These are phyloP conservation scores for Autographa gamma DNA, from an alignment of 2,888 invertebrate genomes.

Conservation along the genomic window DNA sequence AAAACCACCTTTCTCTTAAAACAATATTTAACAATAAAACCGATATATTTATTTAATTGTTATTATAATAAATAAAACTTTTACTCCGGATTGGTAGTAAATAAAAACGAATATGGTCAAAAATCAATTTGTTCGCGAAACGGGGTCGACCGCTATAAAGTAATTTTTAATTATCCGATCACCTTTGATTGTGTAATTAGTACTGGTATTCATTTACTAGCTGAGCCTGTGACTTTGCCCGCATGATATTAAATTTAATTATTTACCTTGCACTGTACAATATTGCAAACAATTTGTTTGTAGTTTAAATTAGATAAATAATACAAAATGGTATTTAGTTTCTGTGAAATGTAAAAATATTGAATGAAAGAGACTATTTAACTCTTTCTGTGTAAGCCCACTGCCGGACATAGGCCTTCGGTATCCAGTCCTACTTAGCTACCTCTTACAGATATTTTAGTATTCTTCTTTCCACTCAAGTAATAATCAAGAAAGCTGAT, in stretches of 20 bases:
- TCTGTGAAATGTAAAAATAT: too few relatives aligned
- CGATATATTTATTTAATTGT: neutral
- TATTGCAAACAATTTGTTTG: too few relatives aligned
- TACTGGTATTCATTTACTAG: neutral
- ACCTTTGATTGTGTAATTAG: conserved; percentile 31
- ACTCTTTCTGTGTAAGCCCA: too few relatives aligned
- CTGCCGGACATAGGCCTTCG: too few relatives aligned
- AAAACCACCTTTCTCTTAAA: neutral
- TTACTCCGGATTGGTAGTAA: conserved; percentile 28
- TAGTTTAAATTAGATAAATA: too few relatives aligned
- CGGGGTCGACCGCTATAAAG: conserved; percentile 31
- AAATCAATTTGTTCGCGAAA: conserved; percentile 38
- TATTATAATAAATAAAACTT: conserved; percentile 25
- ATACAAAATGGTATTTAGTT: too few relatives aligned
- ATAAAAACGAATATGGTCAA: conserved; percentile 46
- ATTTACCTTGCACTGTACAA: neutral
- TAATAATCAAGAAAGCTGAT: too few relatives aligned
- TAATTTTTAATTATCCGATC: conserved; percentile 39
- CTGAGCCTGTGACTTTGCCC: neutral
- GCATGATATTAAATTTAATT: neutral
- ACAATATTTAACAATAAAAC: neutral
- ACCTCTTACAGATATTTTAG: too few relatives aligned
- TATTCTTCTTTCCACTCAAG: too few relatives aligned
- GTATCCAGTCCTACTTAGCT: too few relatives aligned
- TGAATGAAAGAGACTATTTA: too few relatives aligned